phyloP scores from a whole-genome alignment of 2,797 vertebrate species.

The Tenualosa ilisha region DNA sequence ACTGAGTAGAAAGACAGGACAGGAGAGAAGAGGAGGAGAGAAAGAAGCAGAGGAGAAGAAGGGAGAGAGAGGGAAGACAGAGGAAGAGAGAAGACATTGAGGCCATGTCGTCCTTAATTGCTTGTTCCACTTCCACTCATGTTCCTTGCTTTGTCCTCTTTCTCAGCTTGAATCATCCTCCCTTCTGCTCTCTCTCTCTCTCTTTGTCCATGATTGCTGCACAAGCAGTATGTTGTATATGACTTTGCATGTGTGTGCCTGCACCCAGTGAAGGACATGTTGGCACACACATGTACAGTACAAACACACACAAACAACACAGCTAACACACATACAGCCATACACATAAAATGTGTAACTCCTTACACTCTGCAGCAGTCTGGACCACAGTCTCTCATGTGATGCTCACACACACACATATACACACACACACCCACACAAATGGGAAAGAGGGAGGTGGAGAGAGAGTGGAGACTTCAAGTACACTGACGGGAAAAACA shows the following conservation, averaged over 20 bases:
- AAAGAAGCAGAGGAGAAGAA: slow-evolving; percentile 11
- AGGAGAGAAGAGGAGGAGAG: slow-evolving; percentile 13
- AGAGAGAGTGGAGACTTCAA: too few relatives aligned
- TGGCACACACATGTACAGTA: not conserved
- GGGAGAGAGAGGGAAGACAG: slow-evolving; percentile 5
- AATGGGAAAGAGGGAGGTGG: not conserved
- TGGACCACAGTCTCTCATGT: too few relatives aligned
- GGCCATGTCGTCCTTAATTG: slow-evolving; percentile 77
- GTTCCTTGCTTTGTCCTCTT: slow-evolving; percentile 68
- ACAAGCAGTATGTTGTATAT: not conserved
- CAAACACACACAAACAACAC: not conserved
- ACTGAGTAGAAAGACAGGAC: not conserved
- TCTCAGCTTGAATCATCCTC: slow-evolving; percentile 54
- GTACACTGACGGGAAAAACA: too few relatives aligned
- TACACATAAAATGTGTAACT: too few relatives aligned
- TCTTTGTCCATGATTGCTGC: not conserved
- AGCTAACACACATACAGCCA: too few relatives aligned
- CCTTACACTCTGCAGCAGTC: too few relatives aligned
- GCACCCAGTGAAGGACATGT: not conserved
- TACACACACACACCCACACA: not conserved
- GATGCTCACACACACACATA: too few relatives aligned
- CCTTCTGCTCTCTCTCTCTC: slow-evolving; percentile 23
- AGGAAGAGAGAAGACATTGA: slow-evolving; percentile 51
- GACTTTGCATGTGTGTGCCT: not conserved
- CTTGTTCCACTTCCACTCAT: slow-evolving; percentile 72